Conservation (phyloP, 2,113 vertebrate genomes). For the Odontophorus gujanensis region DNA sequence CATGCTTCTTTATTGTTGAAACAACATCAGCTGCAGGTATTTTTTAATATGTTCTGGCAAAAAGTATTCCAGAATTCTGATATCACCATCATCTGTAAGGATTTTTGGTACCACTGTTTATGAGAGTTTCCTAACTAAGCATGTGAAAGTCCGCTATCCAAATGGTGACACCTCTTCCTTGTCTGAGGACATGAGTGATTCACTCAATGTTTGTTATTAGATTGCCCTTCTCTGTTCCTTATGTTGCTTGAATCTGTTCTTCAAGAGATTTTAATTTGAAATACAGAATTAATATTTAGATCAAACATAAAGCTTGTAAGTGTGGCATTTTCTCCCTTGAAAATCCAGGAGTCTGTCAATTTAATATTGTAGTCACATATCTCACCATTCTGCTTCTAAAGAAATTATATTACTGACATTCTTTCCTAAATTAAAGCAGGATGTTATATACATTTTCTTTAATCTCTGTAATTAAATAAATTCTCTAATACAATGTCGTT, state of each 20-base stretch:
- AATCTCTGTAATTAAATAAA: not conserved
- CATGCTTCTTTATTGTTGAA: not conserved
- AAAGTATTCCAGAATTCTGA: not conserved
- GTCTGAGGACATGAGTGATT: not conserved
- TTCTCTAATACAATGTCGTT: not conserved
- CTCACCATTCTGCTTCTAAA: not conserved
- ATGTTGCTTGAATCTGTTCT: not conserved
- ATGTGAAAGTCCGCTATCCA: not conserved
- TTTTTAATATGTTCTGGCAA: not conserved
- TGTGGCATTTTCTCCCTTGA: not conserved
- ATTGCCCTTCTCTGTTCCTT: not conserved
- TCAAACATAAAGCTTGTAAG: not conserved
- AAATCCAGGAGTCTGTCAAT: not conserved
- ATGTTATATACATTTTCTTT: not conserved
- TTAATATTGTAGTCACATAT: not conserved
- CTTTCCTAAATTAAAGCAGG: not conserved
- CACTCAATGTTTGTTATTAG: not conserved
- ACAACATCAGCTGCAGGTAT: not conserved
- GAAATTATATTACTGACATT: not conserved
- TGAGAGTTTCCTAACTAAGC: not conserved
- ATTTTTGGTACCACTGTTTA: not conserved
- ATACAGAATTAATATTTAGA: not conserved
- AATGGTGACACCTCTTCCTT: not conserved
- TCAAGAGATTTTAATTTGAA: not conserved
- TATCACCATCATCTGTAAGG: not conserved